A percentile compares a stretch with the other conserved stretches of the same genome.
Evolutionary conservation across 2,888 invertebrate genomes (phyloP).

Genomic region (Polyommatus iphigenia): DNA sequence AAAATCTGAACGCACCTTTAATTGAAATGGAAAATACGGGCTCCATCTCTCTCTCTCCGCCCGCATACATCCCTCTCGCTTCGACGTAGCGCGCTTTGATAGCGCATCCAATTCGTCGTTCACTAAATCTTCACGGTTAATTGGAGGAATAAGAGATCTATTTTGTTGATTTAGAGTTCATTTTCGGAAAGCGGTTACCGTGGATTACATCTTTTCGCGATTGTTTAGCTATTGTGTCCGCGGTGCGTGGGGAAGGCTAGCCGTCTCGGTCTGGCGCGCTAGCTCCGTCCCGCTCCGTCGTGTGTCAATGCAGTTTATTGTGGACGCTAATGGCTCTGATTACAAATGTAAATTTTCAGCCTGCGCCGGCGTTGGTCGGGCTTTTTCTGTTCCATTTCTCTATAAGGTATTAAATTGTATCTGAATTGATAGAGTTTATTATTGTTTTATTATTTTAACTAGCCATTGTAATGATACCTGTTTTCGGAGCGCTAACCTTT

Average conservation of each 20-base stretch:
- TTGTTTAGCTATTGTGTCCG: slow-evolving; percentile 69
- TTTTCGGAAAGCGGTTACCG: slow-evolving; percentile 40
- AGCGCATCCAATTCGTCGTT: slow-evolving; percentile 29
- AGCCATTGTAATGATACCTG: slow-evolving; percentile 36
- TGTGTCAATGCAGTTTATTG: slow-evolving; percentile 79
- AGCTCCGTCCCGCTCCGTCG: slow-evolving; percentile 59
- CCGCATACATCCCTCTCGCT: slow-evolving; percentile 57
- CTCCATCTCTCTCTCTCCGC: slow-evolving; percentile 51
- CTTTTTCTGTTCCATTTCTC: slow-evolving; percentile 71
- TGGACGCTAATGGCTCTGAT: slow-evolving; percentile 77
- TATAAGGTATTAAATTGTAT: slow-evolving; percentile 73
- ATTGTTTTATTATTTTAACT: slow-evolving; percentile 36
- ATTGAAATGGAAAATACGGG: slow-evolving; percentile 59
- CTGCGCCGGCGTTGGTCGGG: slow-evolving; percentile 72
- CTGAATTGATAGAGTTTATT: slow-evolving; percentile 56
- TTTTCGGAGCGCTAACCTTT: slow-evolving; percentile 31
- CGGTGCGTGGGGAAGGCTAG: slow-evolving; percentile 57
- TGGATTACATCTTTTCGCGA: slow-evolving; percentile 43
- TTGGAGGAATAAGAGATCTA: slow-evolving; percentile 42
- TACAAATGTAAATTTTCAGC: slow-evolving; percentile 79
- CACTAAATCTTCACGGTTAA: slow-evolving; percentile 35
- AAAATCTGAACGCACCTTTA: slow-evolving; percentile 72
- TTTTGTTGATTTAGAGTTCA: slow-evolving; percentile 42
- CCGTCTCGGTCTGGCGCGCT: slow-evolving; percentile 57
- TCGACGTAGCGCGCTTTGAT: slow-evolving; percentile 64